phyloP scores from a whole-genome alignment of 2,797 vertebrate species.

The Harpagifer antarcticus region DNA sequence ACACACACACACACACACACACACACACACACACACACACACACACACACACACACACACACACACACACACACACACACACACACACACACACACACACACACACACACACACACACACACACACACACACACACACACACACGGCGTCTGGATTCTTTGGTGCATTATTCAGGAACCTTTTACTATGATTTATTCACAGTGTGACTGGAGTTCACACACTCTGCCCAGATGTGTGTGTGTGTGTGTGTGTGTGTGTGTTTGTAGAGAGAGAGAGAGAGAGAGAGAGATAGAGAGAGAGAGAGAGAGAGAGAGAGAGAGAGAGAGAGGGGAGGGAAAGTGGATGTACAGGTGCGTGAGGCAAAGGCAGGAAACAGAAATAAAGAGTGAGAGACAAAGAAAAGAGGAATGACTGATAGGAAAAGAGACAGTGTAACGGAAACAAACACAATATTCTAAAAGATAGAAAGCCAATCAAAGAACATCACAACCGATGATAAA shows the following conservation, averaged over 20 bases:
- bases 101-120: too few species aligned
- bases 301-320: not conserved
- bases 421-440: not conserved
- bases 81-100: too few species aligned
- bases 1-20: conserved; percentile 24
- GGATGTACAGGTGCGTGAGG: conserved; percentile 42
- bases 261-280: not conserved
- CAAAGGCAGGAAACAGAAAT: conserved; percentile 28
- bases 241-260: conserved; percentile 30
- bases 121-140: too few species aligned
- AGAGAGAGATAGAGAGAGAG: not conserved
- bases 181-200: conserved; percentile 81
- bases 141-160: conserved; percentile 68
- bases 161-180: conserved; percentile 74
- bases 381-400: conserved; percentile 6
- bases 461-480: not conserved
- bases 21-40: conserved; percentile 32
- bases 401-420: not conserved
- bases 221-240: conserved; percentile 43
- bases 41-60: conserved; percentile 45
- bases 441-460: not conserved
- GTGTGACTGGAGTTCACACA: conserved; percentile 59
- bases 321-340: conserved; percentile 15
- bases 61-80: too few species aligned
- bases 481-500: not conserved